These are phyloP conservation scores for Synanthedon vespiformis DNA, from an alignment of 2,888 invertebrate species.

Conservation along the genomic window DNA sequence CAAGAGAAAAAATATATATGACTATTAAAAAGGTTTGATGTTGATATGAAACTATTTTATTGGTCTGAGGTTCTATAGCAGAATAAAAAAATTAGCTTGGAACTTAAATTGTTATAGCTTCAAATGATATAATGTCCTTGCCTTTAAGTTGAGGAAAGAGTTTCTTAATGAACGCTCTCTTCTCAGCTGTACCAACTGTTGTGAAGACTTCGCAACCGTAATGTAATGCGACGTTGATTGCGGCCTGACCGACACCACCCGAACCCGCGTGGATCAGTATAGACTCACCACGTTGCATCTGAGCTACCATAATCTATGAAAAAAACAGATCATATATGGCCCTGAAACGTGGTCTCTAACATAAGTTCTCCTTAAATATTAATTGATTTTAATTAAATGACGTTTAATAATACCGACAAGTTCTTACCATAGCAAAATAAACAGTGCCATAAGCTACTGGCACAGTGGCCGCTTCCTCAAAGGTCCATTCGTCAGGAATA, in stretches of 20 bases:
- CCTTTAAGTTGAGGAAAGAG: conserved; percentile 83
- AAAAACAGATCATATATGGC: too few species aligned
- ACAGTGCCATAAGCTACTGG: conserved; percentile 84
- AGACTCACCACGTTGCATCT: conserved; percentile 84
- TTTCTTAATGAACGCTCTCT: conserved; percentile 88
- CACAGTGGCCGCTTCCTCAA: conserved; percentile 81
- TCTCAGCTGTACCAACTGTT: conserved; percentile 90
- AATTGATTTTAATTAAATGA: too few species aligned
- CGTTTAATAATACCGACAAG: background rate
- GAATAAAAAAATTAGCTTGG: too few species aligned
- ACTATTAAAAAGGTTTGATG: too few species aligned
- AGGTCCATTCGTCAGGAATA: conserved; percentile 78
- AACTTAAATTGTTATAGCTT: too few species aligned
- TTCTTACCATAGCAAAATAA: conserved; percentile 64
- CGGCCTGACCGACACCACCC: conserved; percentile 97
- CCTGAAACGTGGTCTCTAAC: too few species aligned
- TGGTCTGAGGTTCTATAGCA: too few species aligned
- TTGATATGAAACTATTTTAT: too few species aligned
- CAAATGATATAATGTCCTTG: conserved; percentile 13
- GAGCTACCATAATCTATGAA: conserved; percentile 71
- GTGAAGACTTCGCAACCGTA: conserved; percentile 93
- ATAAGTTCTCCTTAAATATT: too few species aligned
- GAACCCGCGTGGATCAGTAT: conserved; percentile 95
- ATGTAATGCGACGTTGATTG: conserved; percentile 92
- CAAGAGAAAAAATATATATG: too few species aligned